phyloP scores from a whole-genome alignment of 64 coral and sea anemone genomes.

The Montipora capricornis region DNA sequence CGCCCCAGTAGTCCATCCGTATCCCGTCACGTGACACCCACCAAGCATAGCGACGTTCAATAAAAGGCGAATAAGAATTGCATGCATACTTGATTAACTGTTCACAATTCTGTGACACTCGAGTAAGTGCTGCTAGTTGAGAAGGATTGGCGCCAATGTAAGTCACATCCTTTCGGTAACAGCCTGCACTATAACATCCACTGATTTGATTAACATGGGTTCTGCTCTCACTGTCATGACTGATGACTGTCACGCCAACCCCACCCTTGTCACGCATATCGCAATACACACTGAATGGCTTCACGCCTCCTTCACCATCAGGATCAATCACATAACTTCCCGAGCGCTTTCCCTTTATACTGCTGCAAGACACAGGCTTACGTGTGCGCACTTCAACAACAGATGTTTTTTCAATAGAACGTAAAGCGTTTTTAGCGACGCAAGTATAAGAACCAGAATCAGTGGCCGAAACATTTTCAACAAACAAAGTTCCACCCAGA shows the following conservation, averaged over 20 bases:
- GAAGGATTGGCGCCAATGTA: background rate
- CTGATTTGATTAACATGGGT: background rate
- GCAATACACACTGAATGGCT: constrained; percentile 47
- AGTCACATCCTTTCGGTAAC: constrained; percentile 10
- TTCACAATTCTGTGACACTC: constrained; percentile 29
- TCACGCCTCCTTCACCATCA: constrained; percentile 23
- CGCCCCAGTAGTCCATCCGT: background rate
- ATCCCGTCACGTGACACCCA: constrained; percentile 9
- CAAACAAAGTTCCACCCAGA: background rate
- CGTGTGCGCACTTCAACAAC: background rate
- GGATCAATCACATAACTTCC: constrained; percentile 49
- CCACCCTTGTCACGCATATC: constrained; percentile 46
- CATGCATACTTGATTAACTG: constrained; percentile 34
- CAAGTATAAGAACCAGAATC: constrained; percentile 32
- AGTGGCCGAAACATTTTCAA: background rate
- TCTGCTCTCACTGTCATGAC: constrained; percentile 34
- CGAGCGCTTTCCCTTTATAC: background rate
- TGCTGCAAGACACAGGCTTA: background rate
- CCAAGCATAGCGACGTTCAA: background rate
- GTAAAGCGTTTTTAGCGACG: background rate
- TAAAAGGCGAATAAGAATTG: background rate
- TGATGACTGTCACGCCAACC: constrained; percentile 56
- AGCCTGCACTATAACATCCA: background rate
- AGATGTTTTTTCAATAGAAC: background rate
- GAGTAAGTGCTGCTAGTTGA: constrained; percentile 14